Evolutionary conservation across 1,140 invertebrate species (phyloP).

Genomic region (Lordiphosa clarofinis): DNA sequence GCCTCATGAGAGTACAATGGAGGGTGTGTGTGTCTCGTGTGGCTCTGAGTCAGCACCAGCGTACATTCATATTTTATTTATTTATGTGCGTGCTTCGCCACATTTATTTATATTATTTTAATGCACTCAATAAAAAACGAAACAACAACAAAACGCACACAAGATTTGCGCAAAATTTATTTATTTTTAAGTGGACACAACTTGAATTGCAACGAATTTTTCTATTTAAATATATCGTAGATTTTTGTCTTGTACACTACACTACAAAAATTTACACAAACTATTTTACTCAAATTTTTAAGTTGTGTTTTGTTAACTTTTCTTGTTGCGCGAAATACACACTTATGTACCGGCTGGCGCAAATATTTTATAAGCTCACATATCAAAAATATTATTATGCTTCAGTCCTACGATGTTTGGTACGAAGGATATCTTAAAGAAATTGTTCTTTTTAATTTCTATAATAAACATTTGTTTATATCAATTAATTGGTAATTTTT

Average conservation of each 20-base stretch:
- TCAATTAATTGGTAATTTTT: no score
- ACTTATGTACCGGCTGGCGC: no score
- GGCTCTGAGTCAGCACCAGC: conserved; percentile 25
- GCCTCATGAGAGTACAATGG: neutral
- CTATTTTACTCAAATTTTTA: no score
- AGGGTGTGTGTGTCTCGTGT: conserved; percentile 3
- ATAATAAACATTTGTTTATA: no score
- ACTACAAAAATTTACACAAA: no score
- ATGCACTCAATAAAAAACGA: conserved; percentile 48
- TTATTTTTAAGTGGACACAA: conserved; percentile 38
- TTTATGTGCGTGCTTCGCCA: conserved; percentile 33
- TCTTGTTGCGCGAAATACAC: no score
- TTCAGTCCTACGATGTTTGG: no score
- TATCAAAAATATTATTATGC: no score
- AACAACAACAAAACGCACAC: conserved; percentile 48
- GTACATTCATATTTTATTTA: conserved; percentile 25
- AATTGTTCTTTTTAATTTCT: no score
- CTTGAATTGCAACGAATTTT: conserved; percentile 14
- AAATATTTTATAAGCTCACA: no score
- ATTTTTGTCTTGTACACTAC: conserved; percentile 1
- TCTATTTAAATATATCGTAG: conserved; percentile 10
- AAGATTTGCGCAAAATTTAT: conserved; percentile 32
- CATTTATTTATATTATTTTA: conserved; percentile 69
- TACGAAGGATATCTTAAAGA: no score
- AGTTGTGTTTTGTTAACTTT: no score